Evolutionary conservation across 2,113 vertebrate genomes (phyloP).

Genomic region (Pygoscelis adeliae): DNA sequence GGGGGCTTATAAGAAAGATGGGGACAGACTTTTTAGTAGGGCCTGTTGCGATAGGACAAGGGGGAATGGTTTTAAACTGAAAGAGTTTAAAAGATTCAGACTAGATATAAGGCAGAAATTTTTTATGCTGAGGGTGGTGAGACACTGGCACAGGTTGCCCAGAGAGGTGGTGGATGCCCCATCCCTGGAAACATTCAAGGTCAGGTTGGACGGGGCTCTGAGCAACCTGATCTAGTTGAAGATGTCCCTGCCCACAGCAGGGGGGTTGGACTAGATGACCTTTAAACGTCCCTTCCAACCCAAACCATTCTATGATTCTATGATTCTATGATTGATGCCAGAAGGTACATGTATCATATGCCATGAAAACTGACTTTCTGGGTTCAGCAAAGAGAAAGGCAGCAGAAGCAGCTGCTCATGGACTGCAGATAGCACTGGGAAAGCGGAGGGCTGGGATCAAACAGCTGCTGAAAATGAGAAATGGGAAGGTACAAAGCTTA

Average conservation of each 20-base stretch:
- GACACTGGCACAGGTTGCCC: background rate
- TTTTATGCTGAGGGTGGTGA: background rate
- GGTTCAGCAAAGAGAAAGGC: background rate
- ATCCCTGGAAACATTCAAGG: background rate
- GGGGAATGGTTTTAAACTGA: background rate
- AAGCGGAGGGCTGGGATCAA: background rate
- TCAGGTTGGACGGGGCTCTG: background rate
- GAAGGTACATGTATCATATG: background rate
- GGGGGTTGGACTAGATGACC: background rate
- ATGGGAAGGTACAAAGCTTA: background rate
- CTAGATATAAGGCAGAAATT: background rate
- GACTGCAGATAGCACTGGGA: background rate
- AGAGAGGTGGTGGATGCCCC: background rate
- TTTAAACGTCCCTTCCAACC: background rate
- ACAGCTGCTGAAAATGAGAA: background rate
- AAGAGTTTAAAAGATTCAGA: background rate
- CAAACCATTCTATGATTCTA: background rate
- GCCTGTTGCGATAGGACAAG: background rate
- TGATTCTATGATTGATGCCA: background rate
- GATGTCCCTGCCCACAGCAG: background rate
- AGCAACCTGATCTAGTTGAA: background rate
- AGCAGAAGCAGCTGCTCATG: background rate
- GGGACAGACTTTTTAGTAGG: background rate
- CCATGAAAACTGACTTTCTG: background rate
- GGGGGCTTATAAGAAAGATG: too few relatives aligned